A percentile compares a stretch with the other conserved stretches of the same genome.
phyloP scores from a whole-genome alignment of 2,888 invertebrate species.

The Protophormia terraenovae region DNA sequence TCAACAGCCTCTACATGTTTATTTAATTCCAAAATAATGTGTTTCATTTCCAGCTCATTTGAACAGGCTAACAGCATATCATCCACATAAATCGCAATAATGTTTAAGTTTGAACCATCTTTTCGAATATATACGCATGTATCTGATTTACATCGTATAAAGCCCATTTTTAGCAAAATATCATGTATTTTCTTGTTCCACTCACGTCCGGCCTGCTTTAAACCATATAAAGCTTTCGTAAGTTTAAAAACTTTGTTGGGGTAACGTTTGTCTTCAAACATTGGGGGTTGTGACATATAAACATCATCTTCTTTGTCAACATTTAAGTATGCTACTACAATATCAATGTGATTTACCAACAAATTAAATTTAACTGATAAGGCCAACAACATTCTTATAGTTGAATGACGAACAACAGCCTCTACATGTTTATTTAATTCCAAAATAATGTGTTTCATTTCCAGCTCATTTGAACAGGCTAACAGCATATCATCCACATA shows the following conservation, averaged over 20 bases:
- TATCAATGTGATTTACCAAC: constrained; percentile 53
- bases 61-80: neutral
- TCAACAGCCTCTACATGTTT: neutral
- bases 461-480: neutral
- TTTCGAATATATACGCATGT: constrained; percentile 9
- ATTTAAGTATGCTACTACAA: constrained; percentile 58
- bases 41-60: neutral
- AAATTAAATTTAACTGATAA: constrained; percentile 32
- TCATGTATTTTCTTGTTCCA: neutral
- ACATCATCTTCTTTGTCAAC: constrained; percentile 55
- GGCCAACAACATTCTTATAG: constrained; percentile 23
- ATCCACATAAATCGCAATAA: constrained; percentile 17
- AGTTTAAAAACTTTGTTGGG: neutral
- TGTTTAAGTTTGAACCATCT: neutral
- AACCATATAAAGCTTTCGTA: neutral
- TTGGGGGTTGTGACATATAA: constrained; percentile 58
- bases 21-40: constrained; percentile 10
- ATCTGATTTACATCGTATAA: neutral
- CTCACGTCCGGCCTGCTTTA: neutral
- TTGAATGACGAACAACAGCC: neutral
- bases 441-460: neutral
- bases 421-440: constrained; percentile 19
- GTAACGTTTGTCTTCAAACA: constrained; percentile 47
- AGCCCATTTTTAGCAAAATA: neutral
- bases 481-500: neutral